Evolutionary conservation across 2,888 invertebrate species (phyloP), one percentile per base, ranked within the genome.

Genomic region (Dryomyza anilis): DNA sequence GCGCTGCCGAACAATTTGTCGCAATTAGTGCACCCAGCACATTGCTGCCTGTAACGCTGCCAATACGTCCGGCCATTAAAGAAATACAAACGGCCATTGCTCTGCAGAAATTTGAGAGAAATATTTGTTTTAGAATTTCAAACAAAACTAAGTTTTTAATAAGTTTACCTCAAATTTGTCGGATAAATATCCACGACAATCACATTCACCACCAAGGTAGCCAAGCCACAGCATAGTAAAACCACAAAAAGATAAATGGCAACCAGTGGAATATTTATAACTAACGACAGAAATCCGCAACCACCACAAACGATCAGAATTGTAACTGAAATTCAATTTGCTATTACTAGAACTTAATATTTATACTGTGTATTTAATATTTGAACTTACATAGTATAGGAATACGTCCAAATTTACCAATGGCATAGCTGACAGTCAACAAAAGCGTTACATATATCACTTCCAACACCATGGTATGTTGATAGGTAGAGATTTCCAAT

Each of bases 161-260:
- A 21, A 27, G 64, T 52, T 39, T 71, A 78, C 80, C 80, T 76
- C 65, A 79, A 74, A 62, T 77, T 73, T 23, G 80, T 80, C n/a
- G 80, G 80, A 69, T 72, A 79, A 36, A 79, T 69, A 58, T 79
- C 80, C 7, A 80, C 76, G 5, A 77, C 74, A 12, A 76, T 74
- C 19, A 77, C 74, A 70, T 75, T 80, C 4, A 79, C 69, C 16
- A 80, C 74, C 19, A 71, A 74, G n/a, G 76, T 72, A 2, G 66
- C 73, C 8, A 77, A 23, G 5, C 78, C 77, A 55, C 71, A 72
- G 10, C 71, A 66, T n/a, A 78, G 64, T 1, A 73, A 39, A 16
- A 74, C 50, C 3, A 77, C 63, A 27, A 74, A 73, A 1, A 76
- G 63, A 65, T 76, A 77, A 14, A 74, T 69, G 6, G 73, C 69